Base-by-base conservation (phyloP, 2,113 vertebrate species). In the Cygnus atratus region DNA sequence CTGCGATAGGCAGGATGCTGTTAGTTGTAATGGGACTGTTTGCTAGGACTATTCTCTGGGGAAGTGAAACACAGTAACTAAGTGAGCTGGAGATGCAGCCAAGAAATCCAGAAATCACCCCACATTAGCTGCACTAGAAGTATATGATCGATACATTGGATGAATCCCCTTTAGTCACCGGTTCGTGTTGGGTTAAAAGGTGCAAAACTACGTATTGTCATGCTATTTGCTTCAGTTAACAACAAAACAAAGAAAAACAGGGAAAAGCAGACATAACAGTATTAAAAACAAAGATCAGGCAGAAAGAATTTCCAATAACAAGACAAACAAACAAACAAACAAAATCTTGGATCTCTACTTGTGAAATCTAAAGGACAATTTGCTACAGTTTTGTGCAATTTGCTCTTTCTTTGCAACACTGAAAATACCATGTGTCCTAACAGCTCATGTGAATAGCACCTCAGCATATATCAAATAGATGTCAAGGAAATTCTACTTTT, bases 31-130 rank as follows among this genome's bases (percentile, higher is more conserved):
- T 2, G 63, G 91, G 73, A 37, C 11, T n/a, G n/a, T 95, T 83
- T 89, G 91, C 93, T 85, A 92, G 87, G 84, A 93, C 61, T 54
- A 26, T 22, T 67, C 86, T 55, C 95, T 75, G 52, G 20, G 87
- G 85, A 85, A 37, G 75, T 70, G 85, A 35, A 85, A 73, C 20
- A 58, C 26, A 52, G 6, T 57, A 35, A 16, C 79, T 11, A 61
- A 92, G 44, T 0, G 41, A 72, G 52, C 13, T 62, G 65, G 90
- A 95, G 67, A 63, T 46, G 52, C 48, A 88, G 95, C 44, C 59
- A 92, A 28, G 75, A 65, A 82, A 90, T 65, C 54, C 76, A 81
- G 73, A 95, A 92, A 93, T 72, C 1, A 8, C 21, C 66, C 55
- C 61, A 57, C 41, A 78, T 81, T 7, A 28, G 59, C 71, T 95